Evolutionary conservation across 2,113 vertebrate genomes (phyloP), one percentile per base, ranked within the genome.

Genomic region (Cinclus mexicanus): DNA sequence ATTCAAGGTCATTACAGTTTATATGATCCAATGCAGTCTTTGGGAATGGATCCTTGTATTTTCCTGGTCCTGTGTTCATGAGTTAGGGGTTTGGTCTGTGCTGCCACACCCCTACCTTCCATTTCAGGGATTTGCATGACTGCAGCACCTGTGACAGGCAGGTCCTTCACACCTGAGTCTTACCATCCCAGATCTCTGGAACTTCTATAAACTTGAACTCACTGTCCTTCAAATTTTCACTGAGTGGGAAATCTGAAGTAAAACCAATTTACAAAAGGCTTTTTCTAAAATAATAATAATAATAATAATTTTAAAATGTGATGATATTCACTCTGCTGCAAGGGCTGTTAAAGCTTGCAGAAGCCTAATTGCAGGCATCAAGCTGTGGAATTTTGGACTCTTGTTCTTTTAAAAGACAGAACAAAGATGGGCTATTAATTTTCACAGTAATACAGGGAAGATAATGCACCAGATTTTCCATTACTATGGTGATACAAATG

Each of bases 401-500:
- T 3, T 61, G 1, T 23, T 63, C 46, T 90, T 77, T 35, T 22
- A 42, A 65, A 74, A 77, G 10, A 53, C 14, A 55, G 29, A 41
- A 68, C 17, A 46, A 57, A 90, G 47, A 12, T 1, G 0, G n/a
- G 16, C 26, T 49, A 2, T 55, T 68, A 39, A 10, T 77, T 86
- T 74, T 87, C 2, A 3, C 28, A 50, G 37, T 81, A 31, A 22
- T 25, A 12, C 1, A 47, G 68, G 29, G 46, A 86, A 65, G 29
- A 29, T 70, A 22, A 16, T 50, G 5, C 47, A 25, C 24, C 39
- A 69, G 7, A 20, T 72, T 50, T 72, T 57, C 53, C n/a, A 22
- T 87, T 52, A 24, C 23, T 61, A 0, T 6, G 15, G 3, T 50
- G 19, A 17, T 67, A 28, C 0, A 1, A 56, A 50, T 21, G 10